phyloP scores from a whole-genome alignment of 2,797 vertebrate genomes.

The Sardinella longiceps region DNA sequence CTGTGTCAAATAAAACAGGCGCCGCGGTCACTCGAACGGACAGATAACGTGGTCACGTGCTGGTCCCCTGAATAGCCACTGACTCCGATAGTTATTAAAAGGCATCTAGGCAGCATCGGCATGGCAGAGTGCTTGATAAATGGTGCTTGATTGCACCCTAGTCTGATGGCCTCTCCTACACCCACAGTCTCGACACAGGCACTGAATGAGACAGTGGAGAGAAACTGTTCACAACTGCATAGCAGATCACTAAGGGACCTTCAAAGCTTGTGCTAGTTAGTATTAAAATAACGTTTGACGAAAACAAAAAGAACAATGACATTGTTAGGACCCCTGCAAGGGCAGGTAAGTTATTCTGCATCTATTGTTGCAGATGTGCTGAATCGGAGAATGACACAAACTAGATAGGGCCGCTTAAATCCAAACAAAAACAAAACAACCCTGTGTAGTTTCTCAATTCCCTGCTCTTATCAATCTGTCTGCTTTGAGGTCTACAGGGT shows the following conservation, averaged over 20 bases:
- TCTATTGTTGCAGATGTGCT: not conserved
- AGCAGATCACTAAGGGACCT: not conserved
- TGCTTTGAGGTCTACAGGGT: not conserved
- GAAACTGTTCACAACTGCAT: conserved; percentile 20
- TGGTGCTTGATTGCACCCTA: conserved; percentile 42
- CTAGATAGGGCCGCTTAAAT: not conserved
- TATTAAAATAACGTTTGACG: conserved; percentile 28
- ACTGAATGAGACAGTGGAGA: conserved; percentile 2
- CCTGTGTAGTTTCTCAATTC: not conserved
- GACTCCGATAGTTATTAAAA: conserved; percentile 36
- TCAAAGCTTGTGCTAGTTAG: not conserved
- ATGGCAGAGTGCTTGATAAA: conserved; percentile 33
- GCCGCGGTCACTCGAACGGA: not conserved
- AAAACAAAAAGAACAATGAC: conserved; percentile 25
- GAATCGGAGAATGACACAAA: not conserved
- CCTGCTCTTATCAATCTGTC: not conserved
- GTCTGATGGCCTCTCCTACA: conserved; percentile 33
- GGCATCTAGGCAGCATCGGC: conserved; percentile 8
- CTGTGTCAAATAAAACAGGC: not conserved
- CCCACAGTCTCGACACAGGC: conserved; percentile 30
- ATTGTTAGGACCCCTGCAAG: not conserved
- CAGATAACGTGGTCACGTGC: conserved; percentile 21
- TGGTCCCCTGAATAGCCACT: conserved; percentile 32
- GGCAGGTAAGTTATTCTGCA: not conserved
- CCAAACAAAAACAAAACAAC: not conserved